Conservation (phyloP, 2,797 vertebrate genomes). For the Eurystomus glaucurus region DNA sequence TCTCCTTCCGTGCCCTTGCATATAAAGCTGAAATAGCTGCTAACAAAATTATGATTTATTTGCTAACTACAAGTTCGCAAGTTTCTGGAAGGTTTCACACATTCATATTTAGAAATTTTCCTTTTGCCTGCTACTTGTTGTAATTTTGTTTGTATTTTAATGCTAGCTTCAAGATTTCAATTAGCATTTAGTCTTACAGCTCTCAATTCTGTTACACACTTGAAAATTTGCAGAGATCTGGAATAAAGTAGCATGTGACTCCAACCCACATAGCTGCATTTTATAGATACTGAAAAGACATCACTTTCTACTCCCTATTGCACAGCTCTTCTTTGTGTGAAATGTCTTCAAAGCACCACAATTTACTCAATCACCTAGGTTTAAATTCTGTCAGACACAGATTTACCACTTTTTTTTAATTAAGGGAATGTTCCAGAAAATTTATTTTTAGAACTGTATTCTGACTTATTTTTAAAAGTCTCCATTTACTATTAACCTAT, state of each 20-base stretch:
- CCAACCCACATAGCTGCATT: background rate
- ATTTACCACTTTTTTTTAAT: background rate
- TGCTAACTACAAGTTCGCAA: background rate
- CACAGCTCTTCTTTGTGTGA: background rate
- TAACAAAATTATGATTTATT: background rate
- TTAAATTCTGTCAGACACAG: background rate
- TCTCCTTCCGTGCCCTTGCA: background rate
- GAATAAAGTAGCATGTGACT: background rate
- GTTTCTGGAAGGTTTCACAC: background rate
- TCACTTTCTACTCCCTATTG: background rate
- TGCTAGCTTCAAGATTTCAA: background rate
- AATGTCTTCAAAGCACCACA: background rate
- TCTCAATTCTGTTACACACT: background rate
- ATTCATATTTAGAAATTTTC: background rate
- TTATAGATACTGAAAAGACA: background rate
- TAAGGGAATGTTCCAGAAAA: background rate
- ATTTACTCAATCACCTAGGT: background rate
- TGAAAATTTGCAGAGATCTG: background rate
- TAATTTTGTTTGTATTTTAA: background rate
- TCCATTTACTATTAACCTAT: background rate
- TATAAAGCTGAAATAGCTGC: background rate
- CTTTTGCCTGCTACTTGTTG: background rate
- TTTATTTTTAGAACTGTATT: background rate
- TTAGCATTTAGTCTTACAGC: background rate
- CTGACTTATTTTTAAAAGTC: background rate